Conservation (phyloP, 2,888 invertebrate genomes). For the Fissipunctia ypsillon region DNA sequence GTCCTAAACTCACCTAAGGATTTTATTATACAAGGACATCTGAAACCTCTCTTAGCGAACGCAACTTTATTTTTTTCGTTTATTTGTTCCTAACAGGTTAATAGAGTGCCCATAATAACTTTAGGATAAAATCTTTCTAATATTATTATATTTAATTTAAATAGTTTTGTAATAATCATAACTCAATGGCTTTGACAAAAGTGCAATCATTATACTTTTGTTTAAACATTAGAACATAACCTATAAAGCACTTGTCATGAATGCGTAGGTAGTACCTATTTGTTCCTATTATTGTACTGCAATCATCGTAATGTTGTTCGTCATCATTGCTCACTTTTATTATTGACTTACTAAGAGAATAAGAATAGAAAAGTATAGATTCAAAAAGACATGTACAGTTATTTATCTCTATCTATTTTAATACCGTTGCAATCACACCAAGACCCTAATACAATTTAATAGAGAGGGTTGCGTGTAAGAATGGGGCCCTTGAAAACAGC, state of each 20-base stretch:
- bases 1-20: constrained; percentile 65
- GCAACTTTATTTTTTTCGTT: not conserved
- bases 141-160: constrained; percentile 11
- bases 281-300: constrained; percentile 1
- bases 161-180: not conserved
- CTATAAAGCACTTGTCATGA: not conserved
- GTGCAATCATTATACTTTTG: not conserved
- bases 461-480: constrained; percentile 42
- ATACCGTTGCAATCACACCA: constrained; percentile 25
- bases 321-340: constrained; percentile 5
- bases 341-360: not conserved
- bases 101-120: constrained; percentile 24
- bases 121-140: constrained; percentile 12
- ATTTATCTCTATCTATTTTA: constrained; percentile 3
- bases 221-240: not conserved
- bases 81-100: constrained; percentile 8
- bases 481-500: constrained; percentile 15
- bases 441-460: constrained; percentile 36
- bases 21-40: constrained; percentile 25
- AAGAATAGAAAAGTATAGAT: constrained; percentile 14
- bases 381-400: constrained; percentile 1
- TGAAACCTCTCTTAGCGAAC: not conserved
- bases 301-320: not conserved
- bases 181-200: not conserved
- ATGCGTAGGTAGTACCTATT: not conserved